A percentile compares a stretch with the other conserved stretches of the same genome.
Conservation (phyloP, 2,888 invertebrate species). For the Microctonus brassicae region DNA sequence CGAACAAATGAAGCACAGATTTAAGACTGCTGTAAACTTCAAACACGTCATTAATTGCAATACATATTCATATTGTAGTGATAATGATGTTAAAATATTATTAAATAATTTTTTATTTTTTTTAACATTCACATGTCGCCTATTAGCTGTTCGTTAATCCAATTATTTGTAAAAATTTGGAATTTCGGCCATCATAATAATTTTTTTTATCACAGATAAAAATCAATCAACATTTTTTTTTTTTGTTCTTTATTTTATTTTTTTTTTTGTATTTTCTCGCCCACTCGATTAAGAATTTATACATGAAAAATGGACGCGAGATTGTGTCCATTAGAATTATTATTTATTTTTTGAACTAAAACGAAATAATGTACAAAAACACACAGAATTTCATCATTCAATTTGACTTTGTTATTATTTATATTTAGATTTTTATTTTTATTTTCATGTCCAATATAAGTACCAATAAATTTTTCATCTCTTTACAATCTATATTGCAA, state of each 20-base stretch:
- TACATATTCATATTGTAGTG: constrained; percentile 36
- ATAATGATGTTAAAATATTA: too few relatives aligned
- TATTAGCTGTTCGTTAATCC: not conserved
- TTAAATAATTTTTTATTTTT: not conserved
- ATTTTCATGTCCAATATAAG: constrained; percentile 8
- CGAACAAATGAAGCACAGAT: constrained; percentile 30
- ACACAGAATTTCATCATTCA: constrained; percentile 15
- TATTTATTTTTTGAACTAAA: not conserved
- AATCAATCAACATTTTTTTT: constrained; percentile 62
- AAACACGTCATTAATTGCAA: constrained; percentile 32
- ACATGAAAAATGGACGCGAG: not conserved
- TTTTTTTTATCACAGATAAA: constrained; percentile 67
- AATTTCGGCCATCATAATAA: constrained; percentile 23
- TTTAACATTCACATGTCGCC: constrained; percentile 14
- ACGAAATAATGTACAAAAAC: constrained; percentile 24
- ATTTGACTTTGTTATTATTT: constrained; percentile 5
- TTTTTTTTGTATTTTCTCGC: constrained; percentile 4
- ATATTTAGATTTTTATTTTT: constrained; percentile 18
- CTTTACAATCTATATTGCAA: constrained; percentile 30
- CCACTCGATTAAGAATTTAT: not conserved
- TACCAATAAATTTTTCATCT: constrained; percentile 30
- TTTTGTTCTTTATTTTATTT: constrained; percentile 22
- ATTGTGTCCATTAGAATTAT: not conserved
- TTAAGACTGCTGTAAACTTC: constrained; percentile 23
- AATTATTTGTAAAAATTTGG: constrained; percentile 20